phyloP scores from a whole-genome alignment of 2,888 invertebrate species.

The Heliconius ismenius region DNA sequence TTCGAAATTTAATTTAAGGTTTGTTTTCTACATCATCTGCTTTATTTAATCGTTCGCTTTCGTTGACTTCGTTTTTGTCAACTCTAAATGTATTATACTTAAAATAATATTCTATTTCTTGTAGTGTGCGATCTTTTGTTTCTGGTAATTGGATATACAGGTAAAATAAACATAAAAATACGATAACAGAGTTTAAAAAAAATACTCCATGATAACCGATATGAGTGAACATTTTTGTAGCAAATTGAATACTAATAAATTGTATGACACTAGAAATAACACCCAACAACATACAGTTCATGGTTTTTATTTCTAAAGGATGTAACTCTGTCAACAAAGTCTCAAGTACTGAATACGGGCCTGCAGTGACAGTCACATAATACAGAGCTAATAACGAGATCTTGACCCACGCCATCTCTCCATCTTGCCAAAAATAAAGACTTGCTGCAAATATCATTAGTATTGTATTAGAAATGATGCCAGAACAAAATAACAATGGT shows the following conservation, averaged over 20 bases:
- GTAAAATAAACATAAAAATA: constrained; percentile 46
- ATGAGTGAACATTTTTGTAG: constrained; percentile 43
- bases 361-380: constrained; percentile 46
- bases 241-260: constrained; percentile 47
- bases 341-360: constrained; percentile 49
- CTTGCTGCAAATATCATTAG: constrained; percentile 25
- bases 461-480: constrained; percentile 34
- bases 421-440: constrained; percentile 31
- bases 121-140: constrained; percentile 51
- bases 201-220: constrained; percentile 52
- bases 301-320: constrained; percentile 50
- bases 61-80: not conserved
- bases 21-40: not conserved
- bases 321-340: constrained; percentile 49
- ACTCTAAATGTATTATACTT: constrained; percentile 49
- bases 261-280: constrained; percentile 42
- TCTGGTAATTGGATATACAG: constrained; percentile 51
- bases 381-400: constrained; percentile 42
- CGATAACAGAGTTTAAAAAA: constrained; percentile 45
- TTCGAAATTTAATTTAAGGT: not conserved
- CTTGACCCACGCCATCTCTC: constrained; percentile 32
- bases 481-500: constrained; percentile 34
- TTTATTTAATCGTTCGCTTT: not conserved
- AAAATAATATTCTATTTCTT: constrained; percentile 52
- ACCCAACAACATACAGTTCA: constrained; percentile 44